Conservation (phyloP, 2,797 vertebrate species). For the Apodemus agrarius region DNA sequence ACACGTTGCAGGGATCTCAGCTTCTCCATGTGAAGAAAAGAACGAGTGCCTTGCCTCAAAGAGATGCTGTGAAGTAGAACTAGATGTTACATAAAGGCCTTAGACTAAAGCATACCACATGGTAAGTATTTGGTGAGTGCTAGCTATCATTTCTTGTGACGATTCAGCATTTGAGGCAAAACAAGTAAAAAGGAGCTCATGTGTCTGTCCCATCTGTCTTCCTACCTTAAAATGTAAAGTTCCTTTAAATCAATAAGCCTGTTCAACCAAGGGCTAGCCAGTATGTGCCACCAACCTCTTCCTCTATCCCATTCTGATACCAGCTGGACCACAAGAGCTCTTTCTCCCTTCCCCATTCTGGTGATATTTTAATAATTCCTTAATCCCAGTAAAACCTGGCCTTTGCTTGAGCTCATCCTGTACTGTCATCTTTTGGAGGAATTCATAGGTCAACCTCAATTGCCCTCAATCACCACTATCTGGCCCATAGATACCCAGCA, state of each 20-base stretch:
- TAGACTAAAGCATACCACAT: slow-evolving; percentile 22
- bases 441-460: neutral
- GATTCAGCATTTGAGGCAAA: slow-evolving; percentile 19
- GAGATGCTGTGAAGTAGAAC: neutral
- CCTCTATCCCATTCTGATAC: neutral
- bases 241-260: neutral
- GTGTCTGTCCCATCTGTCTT: neutral
- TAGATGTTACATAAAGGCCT: neutral
- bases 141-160: slow-evolving; percentile 8
- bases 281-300: neutral
- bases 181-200: neutral
- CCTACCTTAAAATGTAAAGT: neutral
- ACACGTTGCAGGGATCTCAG: neutral
- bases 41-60: neutral
- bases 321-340: neutral
- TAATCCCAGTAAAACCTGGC: neutral
- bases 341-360: neutral
- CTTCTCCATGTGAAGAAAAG: neutral
- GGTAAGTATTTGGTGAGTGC: neutral
- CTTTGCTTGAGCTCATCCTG: neutral
- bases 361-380: neutral
- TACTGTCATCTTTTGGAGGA: neutral
- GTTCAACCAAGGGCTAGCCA: neutral
- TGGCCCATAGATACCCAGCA: neutral
- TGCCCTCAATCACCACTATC: neutral